phyloP scores from a whole-genome alignment of 2,888 invertebrate species.

The Caenorhabditis sp. region DNA sequence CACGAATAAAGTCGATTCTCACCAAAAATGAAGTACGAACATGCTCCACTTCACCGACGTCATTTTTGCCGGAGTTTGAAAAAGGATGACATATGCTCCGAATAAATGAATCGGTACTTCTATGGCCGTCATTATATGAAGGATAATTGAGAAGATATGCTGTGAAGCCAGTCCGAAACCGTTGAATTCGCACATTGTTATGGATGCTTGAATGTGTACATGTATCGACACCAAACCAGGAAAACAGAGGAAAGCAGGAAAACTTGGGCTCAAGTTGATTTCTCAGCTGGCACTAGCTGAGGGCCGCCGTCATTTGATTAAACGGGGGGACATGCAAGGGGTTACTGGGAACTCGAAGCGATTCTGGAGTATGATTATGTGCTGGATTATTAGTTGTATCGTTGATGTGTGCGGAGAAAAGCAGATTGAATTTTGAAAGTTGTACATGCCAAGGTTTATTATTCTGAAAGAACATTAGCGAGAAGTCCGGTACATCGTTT shows the following conservation, averaged over 20 bases:
- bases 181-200: slow-evolving; percentile 33
- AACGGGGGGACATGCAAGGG: background rate
- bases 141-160: background rate
- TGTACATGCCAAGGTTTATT: too few species aligned
- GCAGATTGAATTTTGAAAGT: background rate
- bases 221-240: background rate
- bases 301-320: slow-evolving; percentile 14
- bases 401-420: background rate
- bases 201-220: background rate
- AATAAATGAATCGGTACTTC: slow-evolving; percentile 43
- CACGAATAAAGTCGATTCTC: background rate
- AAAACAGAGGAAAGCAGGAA: background rate
- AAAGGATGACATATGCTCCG: slow-evolving; percentile 35
- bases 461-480: too few species aligned
- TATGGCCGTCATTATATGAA: slow-evolving; percentile 20
- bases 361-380: slow-evolving; percentile 7
- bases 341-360: slow-evolving; percentile 19
- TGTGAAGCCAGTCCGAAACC: slow-evolving; percentile 38
- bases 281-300: background rate
- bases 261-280: background rate
- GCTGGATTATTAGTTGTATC: background rate
- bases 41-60: slow-evolving; percentile 42
- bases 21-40: slow-evolving; percentile 50
- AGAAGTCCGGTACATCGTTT: too few species aligned
- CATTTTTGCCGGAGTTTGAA: slow-evolving; percentile 38